Evolutionary conservation across 2,797 vertebrate genomes (phyloP).

Genomic region (Cephalopachus bancanus): DNA sequence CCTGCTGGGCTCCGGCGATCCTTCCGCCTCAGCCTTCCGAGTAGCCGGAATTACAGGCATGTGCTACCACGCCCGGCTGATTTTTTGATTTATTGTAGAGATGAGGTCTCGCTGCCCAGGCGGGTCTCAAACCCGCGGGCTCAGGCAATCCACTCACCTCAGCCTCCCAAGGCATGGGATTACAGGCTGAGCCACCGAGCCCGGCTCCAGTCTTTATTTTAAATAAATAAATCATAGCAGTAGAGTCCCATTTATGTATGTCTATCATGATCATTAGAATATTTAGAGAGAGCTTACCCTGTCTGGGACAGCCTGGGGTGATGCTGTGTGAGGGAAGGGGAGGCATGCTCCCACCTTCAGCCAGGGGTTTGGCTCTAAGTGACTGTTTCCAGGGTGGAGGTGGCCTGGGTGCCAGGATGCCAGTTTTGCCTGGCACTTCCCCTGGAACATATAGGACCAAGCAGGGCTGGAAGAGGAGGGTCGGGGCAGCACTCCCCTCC

Average conservation of each 20-base stretch:
- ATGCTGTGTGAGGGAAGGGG: not conserved
- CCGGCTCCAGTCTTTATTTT: slow-evolving; percentile 52
- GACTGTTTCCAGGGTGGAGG: slow-evolving; percentile 75
- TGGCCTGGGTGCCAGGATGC: slow-evolving; percentile 36
- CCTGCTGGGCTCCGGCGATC: too few relatives aligned
- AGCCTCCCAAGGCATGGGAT: too few relatives aligned
- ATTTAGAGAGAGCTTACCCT: not conserved
- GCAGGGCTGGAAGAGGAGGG: slow-evolving; percentile 84
- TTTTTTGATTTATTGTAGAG: too few relatives aligned
- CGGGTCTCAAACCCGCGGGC: too few relatives aligned
- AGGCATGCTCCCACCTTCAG: slow-evolving; percentile 60
- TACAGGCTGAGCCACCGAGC: too few relatives aligned
- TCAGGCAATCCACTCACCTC: too few relatives aligned
- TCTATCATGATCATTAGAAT: not conserved
- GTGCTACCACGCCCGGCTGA: too few relatives aligned
- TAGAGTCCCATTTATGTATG: not conserved
- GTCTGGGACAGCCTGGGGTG: not conserved
- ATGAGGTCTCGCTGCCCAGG: too few relatives aligned
- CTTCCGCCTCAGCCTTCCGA: too few relatives aligned
- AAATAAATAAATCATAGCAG: slow-evolving; percentile 3
- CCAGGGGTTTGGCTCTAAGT: slow-evolving; percentile 56
- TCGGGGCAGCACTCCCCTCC: slow-evolving; percentile 84
- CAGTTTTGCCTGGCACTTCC: slow-evolving; percentile 58
- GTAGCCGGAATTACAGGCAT: too few relatives aligned
- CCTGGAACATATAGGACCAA: slow-evolving; percentile 5